A percentile compares a stretch with the other conserved stretches of the same genome.
phyloP scores from a whole-genome alignment of 2,888 invertebrate species.

The Psylliodes chrysocephalus region DNA sequence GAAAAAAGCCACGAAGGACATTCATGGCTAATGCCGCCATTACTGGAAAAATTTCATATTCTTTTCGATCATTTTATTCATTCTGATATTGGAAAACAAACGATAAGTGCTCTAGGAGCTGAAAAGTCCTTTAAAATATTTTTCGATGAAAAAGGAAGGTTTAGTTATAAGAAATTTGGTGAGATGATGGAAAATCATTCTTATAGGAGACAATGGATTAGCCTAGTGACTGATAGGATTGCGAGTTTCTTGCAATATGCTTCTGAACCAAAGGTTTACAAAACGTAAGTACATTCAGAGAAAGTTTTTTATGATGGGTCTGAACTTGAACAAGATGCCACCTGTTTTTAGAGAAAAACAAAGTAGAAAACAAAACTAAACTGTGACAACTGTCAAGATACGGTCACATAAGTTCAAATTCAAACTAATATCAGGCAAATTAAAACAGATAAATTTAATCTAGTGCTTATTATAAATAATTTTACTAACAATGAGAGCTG shows the following conservation, averaged over 20 bases:
- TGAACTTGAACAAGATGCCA: no score
- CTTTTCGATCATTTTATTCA: slow-evolving; percentile 83
- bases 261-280: slow-evolving; percentile 80
- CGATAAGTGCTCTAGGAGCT: slow-evolving; percentile 80
- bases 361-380: no score
- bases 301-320: no score
- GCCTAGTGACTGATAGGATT: slow-evolving; percentile 77
- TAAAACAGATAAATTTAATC: no score
- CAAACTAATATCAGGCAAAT: no score
- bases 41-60: slow-evolving; percentile 75
- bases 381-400: no score
- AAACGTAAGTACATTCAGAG: slow-evolving; percentile 72
- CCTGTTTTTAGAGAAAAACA: no score
- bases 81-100: slow-evolving; percentile 79
- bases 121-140: slow-evolving; percentile 76
- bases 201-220: slow-evolving; percentile 84
- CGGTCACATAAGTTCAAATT: no score
- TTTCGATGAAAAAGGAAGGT: slow-evolving; percentile 74
- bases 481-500: no score
- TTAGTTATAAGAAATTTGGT: slow-evolving; percentile 78
- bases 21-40: slow-evolving; percentile 77
- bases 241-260: slow-evolving; percentile 79
- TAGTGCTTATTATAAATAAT: no score
- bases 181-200: slow-evolving; percentile 84
- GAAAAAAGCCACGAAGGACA: slow-evolving; percentile 76